A percentile compares a stretch with the other conserved stretches of the same genome.
phyloP scores from a whole-genome alignment of 2,797 vertebrate species.

The Benthosema pterotum region DNA sequence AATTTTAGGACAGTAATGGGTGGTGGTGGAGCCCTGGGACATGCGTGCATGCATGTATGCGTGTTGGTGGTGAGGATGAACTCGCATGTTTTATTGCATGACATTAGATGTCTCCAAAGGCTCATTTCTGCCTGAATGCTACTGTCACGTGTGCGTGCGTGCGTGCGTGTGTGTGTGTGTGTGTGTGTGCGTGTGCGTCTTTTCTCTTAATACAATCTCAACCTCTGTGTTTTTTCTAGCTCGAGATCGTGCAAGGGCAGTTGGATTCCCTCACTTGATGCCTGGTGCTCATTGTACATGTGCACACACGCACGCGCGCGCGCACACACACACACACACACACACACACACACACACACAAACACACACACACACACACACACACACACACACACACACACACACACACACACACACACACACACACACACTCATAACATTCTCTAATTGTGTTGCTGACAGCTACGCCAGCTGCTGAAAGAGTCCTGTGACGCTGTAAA shows the following conservation, averaged over 20 bases:
- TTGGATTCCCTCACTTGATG: slow-evolving; percentile 77
- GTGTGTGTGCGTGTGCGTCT: slow-evolving; percentile 4
- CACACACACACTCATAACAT: slow-evolving; percentile 3
- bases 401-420: slow-evolving; percentile 4
- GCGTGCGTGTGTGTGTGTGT: neutral
- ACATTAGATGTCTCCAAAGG: too few species aligned
- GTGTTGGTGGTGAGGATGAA: too few species aligned
- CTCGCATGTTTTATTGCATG: too few species aligned
- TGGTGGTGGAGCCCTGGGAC: too few species aligned
- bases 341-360: neutral
- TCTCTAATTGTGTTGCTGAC: slow-evolving; percentile 45
- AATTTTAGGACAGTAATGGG: too few species aligned
- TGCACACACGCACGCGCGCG: slow-evolving; percentile 28
- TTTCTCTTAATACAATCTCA: slow-evolving; percentile 20
- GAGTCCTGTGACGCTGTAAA: slow-evolving; percentile 23
- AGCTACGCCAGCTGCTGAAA: slow-evolving; percentile 44
- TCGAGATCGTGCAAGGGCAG: slow-evolving; percentile 72
- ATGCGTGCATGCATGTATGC: too few species aligned
- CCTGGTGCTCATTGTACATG: slow-evolving; percentile 30
- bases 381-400: neutral
- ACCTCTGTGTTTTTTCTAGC: slow-evolving; percentile 62
- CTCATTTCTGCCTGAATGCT: too few species aligned
- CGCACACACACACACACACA: neutral
- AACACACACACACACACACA: too few species aligned
- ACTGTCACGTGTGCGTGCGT: neutral